Evolutionary conservation across 2,888 invertebrate genomes (phyloP).

Genomic region (Protodeltote pygarga): DNA sequence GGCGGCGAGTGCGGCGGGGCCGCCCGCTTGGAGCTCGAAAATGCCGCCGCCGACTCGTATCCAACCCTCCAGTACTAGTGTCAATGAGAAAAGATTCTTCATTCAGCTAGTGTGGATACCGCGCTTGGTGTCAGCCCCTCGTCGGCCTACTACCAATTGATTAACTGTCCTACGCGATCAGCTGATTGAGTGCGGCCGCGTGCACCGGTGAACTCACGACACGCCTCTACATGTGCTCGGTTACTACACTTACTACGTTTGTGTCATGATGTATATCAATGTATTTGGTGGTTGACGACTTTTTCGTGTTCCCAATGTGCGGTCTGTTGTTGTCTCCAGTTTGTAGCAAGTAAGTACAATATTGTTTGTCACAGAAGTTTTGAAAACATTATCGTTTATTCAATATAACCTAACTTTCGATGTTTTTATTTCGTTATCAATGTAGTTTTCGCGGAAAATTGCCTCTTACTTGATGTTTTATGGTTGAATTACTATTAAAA

Average conservation of each 20-base stretch:
- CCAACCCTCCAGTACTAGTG: constrained; percentile 39
- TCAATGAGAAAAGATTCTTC: constrained; percentile 48
- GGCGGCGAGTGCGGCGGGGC: constrained; percentile 80
- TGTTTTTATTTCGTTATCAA: constrained; percentile 43
- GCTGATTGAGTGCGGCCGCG: constrained; percentile 73
- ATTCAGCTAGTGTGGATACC: constrained; percentile 36
- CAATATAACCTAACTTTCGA: constrained; percentile 47
- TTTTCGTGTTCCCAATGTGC: constrained; percentile 57
- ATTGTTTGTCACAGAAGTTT: constrained; percentile 44
- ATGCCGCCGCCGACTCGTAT: constrained; percentile 70
- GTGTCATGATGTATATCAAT: constrained; percentile 73
- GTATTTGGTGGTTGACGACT: constrained; percentile 73
- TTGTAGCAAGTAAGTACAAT: constrained; percentile 65
- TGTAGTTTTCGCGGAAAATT: constrained; percentile 30
- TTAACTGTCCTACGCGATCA: constrained; percentile 61
- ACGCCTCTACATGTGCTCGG: constrained; percentile 74
- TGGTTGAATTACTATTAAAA: constrained; percentile 14
- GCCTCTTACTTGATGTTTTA: constrained; percentile 25
- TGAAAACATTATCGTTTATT: constrained; percentile 22
- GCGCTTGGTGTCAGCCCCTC: constrained; percentile 25
- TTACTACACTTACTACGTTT: constrained; percentile 75
- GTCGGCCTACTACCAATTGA: constrained; percentile 36
- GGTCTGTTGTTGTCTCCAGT: constrained; percentile 53
- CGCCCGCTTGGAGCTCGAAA: constrained; percentile 70
- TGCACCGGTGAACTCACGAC: constrained; percentile 59